Evolutionary conservation across 2,888 invertebrate genomes (phyloP).

Genomic region (Chouioia cunea): DNA sequence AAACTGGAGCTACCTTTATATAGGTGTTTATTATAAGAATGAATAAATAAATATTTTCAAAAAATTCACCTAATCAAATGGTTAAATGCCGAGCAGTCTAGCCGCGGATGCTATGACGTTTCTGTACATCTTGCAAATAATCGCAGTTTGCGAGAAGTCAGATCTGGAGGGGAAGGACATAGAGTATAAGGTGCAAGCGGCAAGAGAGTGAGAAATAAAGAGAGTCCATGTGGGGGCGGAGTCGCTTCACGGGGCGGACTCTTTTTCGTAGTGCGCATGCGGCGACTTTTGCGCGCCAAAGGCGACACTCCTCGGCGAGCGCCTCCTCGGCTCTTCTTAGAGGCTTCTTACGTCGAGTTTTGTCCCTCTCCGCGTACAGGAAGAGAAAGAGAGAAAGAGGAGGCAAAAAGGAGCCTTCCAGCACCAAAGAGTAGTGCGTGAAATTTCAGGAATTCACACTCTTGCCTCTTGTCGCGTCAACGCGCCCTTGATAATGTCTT

Average conservation of each 20-base stretch:
- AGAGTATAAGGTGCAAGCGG: too few relatives aligned
- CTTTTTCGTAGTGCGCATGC: constrained; percentile 66
- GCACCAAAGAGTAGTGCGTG: constrained; percentile 21
- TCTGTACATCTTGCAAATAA: too few relatives aligned
- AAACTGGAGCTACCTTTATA: too few relatives aligned
- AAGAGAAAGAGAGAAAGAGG: neutral
- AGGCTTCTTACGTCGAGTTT: constrained; percentile 67
- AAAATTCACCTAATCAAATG: too few relatives aligned
- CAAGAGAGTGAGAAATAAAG: constrained; percentile 30
- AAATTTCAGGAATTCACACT: constrained; percentile 46
- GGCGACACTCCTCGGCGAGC: constrained; percentile 47
- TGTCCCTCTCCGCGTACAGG: constrained; percentile 55
- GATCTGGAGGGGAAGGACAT: too few relatives aligned
- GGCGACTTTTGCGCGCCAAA: constrained; percentile 61
- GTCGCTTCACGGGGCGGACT: constrained; percentile 52
- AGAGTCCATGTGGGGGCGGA: too few relatives aligned
- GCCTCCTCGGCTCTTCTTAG: constrained; percentile 63
- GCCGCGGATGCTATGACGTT: too few relatives aligned
- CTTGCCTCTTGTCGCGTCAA: constrained; percentile 8
- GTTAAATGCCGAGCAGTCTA: too few relatives aligned
- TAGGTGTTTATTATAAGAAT: too few relatives aligned
- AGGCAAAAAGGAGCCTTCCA: constrained; percentile 10
- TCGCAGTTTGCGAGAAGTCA: too few relatives aligned
- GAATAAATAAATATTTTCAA: too few relatives aligned
- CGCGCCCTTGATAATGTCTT: constrained; percentile 35